These are phyloP conservation scores for Misgurnus anguillicaudatus DNA, from an alignment of 2,113 vertebrate genomes.

Conservation along the genomic window DNA sequence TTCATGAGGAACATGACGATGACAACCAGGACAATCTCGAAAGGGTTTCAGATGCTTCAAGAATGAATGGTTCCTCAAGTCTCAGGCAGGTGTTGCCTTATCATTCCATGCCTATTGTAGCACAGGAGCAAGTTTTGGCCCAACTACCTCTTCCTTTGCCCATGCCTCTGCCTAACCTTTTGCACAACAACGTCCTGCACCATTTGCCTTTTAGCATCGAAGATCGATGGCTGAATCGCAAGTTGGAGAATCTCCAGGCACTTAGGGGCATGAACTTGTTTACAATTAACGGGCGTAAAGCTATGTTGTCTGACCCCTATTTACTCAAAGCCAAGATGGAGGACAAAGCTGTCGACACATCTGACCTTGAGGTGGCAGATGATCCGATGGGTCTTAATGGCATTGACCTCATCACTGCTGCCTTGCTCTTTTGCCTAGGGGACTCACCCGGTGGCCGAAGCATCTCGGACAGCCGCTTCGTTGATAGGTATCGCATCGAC, in stretches of 20 bases:
- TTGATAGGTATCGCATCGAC: slow-evolving; percentile 90
- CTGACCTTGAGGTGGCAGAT: slow-evolving; percentile 91
- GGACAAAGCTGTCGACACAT: slow-evolving; percentile 96
- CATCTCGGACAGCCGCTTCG: slow-evolving; percentile 94
- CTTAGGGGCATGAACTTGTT: slow-evolving; percentile 83
- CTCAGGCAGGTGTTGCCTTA: slow-evolving; percentile 70
- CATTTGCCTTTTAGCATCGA: slow-evolving; percentile 76
- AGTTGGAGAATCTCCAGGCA: slow-evolving; percentile 82
- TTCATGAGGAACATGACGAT: slow-evolving; percentile 70
- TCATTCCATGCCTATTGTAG: slow-evolving; percentile 72
- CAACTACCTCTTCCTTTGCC: slow-evolving; percentile 65
- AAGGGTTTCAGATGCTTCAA: slow-evolving; percentile 61
- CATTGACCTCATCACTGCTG: slow-evolving; percentile 96
- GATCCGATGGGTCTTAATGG: slow-evolving; percentile 97
- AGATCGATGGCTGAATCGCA: slow-evolving; percentile 80
- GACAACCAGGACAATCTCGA: slow-evolving; percentile 63
- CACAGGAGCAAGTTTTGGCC: slow-evolving; percentile 67
- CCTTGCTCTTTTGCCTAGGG: slow-evolving; percentile 93
- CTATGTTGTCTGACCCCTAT: slow-evolving; percentile 82
- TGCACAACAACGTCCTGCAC: slow-evolving; percentile 80
- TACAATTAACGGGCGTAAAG: slow-evolving; percentile 80
- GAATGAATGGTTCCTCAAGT: slow-evolving; percentile 74
- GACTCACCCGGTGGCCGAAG: slow-evolving; percentile 93
- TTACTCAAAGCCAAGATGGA: slow-evolving; percentile 87
- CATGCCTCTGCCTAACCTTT: slow-evolving; percentile 71